Base-by-base conservation (phyloP, 2,113 vertebrate species). In the Acanthisitta chloris region DNA sequence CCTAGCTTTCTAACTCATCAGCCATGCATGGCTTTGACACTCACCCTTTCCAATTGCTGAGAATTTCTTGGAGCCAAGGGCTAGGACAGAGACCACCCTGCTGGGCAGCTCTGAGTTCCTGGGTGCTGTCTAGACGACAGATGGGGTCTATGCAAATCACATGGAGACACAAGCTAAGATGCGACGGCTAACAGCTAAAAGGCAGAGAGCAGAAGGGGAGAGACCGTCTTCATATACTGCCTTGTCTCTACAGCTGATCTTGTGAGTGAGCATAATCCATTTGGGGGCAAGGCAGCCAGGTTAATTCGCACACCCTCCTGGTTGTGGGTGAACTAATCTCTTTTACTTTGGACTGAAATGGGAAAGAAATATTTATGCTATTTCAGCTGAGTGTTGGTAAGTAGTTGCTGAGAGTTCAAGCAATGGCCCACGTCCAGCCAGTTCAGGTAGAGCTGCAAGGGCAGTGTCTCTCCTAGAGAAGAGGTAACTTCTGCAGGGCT, bases 121-220 rank as follows among this genome's bases (percentile, higher is more conserved):
- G 79, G 57, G 85, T 88, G 66, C 85, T 1, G 58, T 97, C 92
- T 96, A 94, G 90, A 92, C 40, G 0, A 73, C 94, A 95, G 87
- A 81, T 91, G 84, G 67, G 29, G 24, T 67, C 70, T 90, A 71
- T 93, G 84, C 70, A 95, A 95, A 96, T 95, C 10, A 33, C 36
- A 52, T 0, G 0, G 70, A 85, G 57, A 57, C 48, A 79, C 43
- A 20, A 64, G n/a, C 52, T 76, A 49, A 67, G 26, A 88, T 29
- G 14, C 4, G 2, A 57, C 0, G 0, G 31, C 36, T 66, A 74
- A 81, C 28, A 82, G 59, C 55, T 91, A 62, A 61, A 74, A 91
- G 46, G 29, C 61, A 87, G 81, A 66, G 80, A 71, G 69, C 34
- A 74, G 72, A 71, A 92, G 61, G 36, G 28, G 61, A 18, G 57